Evolutionary conservation across 2,113 vertebrate species (phyloP).

Genomic region (Bombycilla garrulus): DNA sequence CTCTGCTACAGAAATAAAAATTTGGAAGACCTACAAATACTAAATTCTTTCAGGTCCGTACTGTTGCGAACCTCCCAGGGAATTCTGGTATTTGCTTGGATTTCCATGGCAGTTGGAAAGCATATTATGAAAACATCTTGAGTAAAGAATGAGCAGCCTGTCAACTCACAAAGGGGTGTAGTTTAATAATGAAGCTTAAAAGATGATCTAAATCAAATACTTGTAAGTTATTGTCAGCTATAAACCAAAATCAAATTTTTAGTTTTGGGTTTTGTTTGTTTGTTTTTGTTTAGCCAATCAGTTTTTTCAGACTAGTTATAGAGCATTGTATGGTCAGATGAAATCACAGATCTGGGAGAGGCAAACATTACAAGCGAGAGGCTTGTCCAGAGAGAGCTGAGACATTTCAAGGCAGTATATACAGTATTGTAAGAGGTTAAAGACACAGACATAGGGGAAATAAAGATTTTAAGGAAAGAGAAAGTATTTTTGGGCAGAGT

Average conservation of each 20-base stretch:
- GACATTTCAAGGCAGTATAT: not conserved
- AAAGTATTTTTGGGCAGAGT: not conserved
- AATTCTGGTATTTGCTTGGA: not conserved
- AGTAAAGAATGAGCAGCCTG: not conserved
- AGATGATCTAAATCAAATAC: not conserved
- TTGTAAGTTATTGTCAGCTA: not conserved
- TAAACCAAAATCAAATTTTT: not conserved
- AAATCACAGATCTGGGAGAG: not conserved
- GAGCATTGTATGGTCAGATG: fast-evolving
- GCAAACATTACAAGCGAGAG: not conserved
- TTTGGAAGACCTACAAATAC: not conserved
- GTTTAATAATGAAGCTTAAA: not conserved
- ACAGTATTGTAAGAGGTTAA: not conserved
- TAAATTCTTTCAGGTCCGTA: not conserved
- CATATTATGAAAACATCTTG: not conserved
- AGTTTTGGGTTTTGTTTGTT: too few species aligned
- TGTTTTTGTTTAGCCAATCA: not conserved
- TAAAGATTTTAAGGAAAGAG: not conserved
- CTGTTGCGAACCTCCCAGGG: not conserved
- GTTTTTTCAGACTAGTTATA: not conserved
- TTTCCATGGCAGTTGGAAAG: not conserved
- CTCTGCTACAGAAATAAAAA: not conserved
- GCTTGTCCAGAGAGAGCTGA: not conserved
- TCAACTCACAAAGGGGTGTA: not conserved
- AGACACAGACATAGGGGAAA: not conserved